Conservation (phyloP, 1,140 invertebrate species). For the Rhizoglyphus robini region DNA sequence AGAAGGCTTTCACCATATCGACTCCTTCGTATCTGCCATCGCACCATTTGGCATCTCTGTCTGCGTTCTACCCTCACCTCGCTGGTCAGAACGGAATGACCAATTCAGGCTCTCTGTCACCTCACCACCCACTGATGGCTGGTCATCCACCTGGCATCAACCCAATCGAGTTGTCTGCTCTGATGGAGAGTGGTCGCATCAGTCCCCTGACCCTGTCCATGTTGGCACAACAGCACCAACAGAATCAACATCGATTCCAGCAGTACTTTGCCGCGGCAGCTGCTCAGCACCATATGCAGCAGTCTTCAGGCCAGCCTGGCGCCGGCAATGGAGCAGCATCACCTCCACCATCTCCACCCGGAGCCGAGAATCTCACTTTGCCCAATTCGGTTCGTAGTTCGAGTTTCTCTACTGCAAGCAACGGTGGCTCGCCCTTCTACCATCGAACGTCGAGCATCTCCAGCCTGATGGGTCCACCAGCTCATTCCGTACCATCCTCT, state of each 20-base stretch:
- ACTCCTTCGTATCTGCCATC: background rate
- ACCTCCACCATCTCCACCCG: background rate
- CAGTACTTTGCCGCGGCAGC: background rate
- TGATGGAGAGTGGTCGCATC: background rate
- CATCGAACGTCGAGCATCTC: background rate
- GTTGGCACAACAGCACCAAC: background rate
- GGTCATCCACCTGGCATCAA: background rate
- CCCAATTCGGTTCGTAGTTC: background rate
- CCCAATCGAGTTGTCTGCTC: background rate
- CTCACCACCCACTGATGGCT: background rate
- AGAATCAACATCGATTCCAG: background rate
- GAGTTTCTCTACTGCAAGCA: background rate
- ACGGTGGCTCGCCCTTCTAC: background rate
- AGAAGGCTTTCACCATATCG: background rate
- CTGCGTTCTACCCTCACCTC: background rate
- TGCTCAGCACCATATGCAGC: background rate
- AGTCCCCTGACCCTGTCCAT: background rate
- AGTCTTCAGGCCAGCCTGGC: background rate
- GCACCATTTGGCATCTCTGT: background rate
- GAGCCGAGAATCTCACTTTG: background rate
- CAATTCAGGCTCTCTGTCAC: background rate
- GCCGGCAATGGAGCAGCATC: background rate
- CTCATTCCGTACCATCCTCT: no score
- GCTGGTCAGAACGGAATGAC: background rate
- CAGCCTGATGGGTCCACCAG: background rate